Evolutionary conservation across 2,797 vertebrate genomes (phyloP).

Genomic region (Bothrops alternatus): DNA sequence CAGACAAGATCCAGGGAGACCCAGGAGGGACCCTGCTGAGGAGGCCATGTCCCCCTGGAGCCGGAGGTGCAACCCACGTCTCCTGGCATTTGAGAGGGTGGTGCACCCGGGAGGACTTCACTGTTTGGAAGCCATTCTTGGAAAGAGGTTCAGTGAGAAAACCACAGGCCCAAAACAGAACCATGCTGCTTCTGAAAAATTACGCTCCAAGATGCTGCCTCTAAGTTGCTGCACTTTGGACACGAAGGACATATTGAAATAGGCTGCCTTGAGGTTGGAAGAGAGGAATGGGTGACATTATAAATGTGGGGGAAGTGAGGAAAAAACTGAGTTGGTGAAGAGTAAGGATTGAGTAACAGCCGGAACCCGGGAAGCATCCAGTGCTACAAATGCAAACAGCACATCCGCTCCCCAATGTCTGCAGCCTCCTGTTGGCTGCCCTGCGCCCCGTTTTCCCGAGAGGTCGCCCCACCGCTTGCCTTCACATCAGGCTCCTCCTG

Average conservation of each 20-base stretch:
- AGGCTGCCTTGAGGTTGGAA: neutral
- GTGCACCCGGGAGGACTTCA: too few species aligned
- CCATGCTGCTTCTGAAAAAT: neutral
- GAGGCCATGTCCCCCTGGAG: neutral
- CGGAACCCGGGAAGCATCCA: slow-evolving; percentile 57
- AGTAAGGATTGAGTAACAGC: slow-evolving; percentile 37
- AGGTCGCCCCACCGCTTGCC: slow-evolving; percentile 20
- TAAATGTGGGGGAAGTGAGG: slow-evolving; percentile 1
- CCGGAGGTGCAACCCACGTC: fast-evolving
- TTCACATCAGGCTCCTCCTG: slow-evolving; percentile 84
- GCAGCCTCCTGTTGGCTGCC: neutral
- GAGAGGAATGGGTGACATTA: neutral
- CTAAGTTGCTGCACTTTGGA: neutral
- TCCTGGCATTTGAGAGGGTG: neutral
- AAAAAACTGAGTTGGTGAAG: slow-evolving; percentile 22
- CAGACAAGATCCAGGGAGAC: neutral
- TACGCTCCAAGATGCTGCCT: neutral
- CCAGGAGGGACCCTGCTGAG: neutral
- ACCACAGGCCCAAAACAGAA: neutral
- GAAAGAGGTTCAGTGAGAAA: neutral
- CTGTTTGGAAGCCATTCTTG: neutral
- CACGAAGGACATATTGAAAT: slow-evolving; percentile 42
- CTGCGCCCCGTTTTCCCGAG: neutral
- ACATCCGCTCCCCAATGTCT: slow-evolving; percentile 24
- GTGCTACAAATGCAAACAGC: slow-evolving; percentile 63